These are phyloP conservation scores for Sebastes vulpes DNA, from an alignment of 2,797 vertebrate genomes.

Conservation along the genomic window DNA sequence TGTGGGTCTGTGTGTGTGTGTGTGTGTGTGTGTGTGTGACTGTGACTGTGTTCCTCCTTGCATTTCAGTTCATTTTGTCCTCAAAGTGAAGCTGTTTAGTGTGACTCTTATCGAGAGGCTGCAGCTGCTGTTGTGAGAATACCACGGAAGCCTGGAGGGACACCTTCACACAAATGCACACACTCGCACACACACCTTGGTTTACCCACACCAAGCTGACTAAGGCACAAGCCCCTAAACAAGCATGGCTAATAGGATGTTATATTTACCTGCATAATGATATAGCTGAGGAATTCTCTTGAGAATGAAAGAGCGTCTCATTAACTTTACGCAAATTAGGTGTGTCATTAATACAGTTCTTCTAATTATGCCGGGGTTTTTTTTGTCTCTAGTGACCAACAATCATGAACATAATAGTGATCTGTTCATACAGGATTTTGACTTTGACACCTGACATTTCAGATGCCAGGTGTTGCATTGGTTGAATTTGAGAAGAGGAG, in stretches of 20 bases:
- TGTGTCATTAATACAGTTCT: background rate
- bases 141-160: slow-evolving; percentile 47
- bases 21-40: background rate
- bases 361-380: background rate
- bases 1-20: slow-evolving; percentile 9
- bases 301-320: slow-evolving; percentile 6
- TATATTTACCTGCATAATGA: slow-evolving; percentile 31
- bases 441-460: background rate
- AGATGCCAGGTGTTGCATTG: background rate
- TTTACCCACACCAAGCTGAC: slow-evolving; percentile 37
- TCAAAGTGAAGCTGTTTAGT: slow-evolving; percentile 73
- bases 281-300: slow-evolving; percentile 5
- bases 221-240: slow-evolving; percentile 17
- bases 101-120: slow-evolving; percentile 80
- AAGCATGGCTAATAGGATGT: slow-evolving; percentile 29
- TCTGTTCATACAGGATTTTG: background rate
- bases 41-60: slow-evolving; percentile 8
- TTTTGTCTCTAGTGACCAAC: background rate
- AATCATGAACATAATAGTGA: background rate
- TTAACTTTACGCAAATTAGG: slow-evolving; percentile 6
- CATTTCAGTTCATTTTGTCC: slow-evolving; percentile 72
- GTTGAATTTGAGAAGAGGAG: background rate
- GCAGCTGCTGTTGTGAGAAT: slow-evolving; percentile 78
- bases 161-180: slow-evolving; percentile 46
- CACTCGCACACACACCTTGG: slow-evolving; percentile 32